phyloP scores from a whole-genome alignment of 2,113 vertebrate species.

The Clarias macrocephalus region DNA sequence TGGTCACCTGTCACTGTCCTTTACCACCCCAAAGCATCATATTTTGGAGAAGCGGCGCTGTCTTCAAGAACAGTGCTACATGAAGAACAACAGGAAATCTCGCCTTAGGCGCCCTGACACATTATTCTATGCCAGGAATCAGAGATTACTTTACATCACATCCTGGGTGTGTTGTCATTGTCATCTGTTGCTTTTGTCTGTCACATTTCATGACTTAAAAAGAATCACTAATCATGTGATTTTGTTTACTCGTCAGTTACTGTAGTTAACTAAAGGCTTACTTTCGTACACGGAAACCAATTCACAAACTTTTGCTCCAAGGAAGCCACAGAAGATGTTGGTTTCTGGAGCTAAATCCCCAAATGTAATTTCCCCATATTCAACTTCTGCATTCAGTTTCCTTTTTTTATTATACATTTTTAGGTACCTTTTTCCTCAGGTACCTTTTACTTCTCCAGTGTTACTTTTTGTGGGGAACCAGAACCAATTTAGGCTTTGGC shows the following conservation, averaged over 20 bases:
- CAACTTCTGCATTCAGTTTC: background rate
- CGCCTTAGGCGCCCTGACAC: background rate
- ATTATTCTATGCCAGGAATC: conserved; percentile 38
- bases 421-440: background rate
- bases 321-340: background rate
- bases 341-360: background rate
- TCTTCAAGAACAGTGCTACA: conserved; percentile 21
- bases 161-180: background rate
- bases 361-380: background rate
- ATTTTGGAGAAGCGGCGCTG: background rate
- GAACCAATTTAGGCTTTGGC: background rate
- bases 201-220: background rate
- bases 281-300: background rate
- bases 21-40: background rate
- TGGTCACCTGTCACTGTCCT: conserved; percentile 39
- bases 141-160: conserved; percentile 41
- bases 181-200: conserved; percentile 11
- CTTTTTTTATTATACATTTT: background rate
- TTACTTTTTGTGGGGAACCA: background rate
- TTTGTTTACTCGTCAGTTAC: too few species aligned
- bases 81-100: conserved; percentile 31
- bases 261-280: too few species aligned
- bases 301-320: background rate
- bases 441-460: background rate
- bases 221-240: background rate